Evolutionary conservation across 2,113 vertebrate genomes (phyloP).

Genomic region (Oncorhynchus keta): DNA sequence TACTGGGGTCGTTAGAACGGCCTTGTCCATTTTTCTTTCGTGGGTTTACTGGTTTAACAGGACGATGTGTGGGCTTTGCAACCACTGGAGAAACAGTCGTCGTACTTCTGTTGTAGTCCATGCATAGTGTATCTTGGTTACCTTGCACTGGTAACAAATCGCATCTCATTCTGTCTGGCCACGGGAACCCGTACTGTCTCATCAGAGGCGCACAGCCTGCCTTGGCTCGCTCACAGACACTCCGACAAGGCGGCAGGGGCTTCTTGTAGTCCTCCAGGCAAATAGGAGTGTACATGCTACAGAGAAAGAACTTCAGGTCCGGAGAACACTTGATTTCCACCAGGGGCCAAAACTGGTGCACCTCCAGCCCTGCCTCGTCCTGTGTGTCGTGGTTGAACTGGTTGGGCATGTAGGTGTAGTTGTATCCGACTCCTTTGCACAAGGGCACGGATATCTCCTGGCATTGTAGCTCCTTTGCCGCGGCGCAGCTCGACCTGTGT

Average conservation of each 20-base stretch:
- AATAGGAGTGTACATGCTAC: conserved; percentile 98
- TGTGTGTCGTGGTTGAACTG: conserved; percentile 97
- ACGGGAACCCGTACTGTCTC: conserved; percentile 98
- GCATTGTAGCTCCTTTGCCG: conserved; percentile 92
- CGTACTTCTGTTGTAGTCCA: conserved; percentile 96
- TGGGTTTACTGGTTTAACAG: conserved; percentile 65
- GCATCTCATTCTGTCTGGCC: conserved; percentile 96
- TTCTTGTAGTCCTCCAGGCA: conserved; percentile 97
- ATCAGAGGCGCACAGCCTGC: conserved; percentile 97
- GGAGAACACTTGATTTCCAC: conserved; percentile 93
- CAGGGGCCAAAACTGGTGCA: conserved; percentile 95
- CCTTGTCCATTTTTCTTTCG: conserved; percentile 66
- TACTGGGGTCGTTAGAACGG: conserved; percentile 56
- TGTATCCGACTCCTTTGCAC: conserved; percentile 94
- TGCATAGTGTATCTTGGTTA: conserved; percentile 90
- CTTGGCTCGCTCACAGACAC: conserved; percentile 91
- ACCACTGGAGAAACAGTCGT: conserved; percentile 82
- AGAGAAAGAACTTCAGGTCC: conserved; percentile 94
- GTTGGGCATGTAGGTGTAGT: conserved; percentile 95
- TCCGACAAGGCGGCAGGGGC: conserved; percentile 93
- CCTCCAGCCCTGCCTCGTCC: conserved; percentile 92
- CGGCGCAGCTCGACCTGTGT: conserved; percentile 71
- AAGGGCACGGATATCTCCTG: conserved; percentile 95
- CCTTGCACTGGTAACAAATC: conserved; percentile 91
- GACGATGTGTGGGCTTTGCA: conserved; percentile 73